phyloP scores from a whole-genome alignment of 35 echinoderm and acorn worm species.

The Ophioderma brevispina region DNA sequence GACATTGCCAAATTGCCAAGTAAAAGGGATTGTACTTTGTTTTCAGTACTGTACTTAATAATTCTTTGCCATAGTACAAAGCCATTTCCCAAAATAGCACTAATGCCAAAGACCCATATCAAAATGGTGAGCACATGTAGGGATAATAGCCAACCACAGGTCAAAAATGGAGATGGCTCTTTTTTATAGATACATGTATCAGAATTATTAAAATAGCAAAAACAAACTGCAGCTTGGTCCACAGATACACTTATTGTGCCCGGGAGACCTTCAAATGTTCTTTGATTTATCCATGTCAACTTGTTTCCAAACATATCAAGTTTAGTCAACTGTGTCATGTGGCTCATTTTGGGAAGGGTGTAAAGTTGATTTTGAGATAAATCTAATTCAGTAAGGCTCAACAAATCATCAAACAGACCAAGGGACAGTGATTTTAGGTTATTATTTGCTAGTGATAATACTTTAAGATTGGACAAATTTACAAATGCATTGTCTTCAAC shows the following conservation, averaged over 20 bases:
- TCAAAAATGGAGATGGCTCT: not conserved
- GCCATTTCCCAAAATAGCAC: not conserved
- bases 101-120: not conserved
- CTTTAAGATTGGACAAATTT: not conserved
- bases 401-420: not conserved
- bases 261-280: not conserved
- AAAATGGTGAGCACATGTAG: not conserved
- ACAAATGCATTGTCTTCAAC: not conserved
- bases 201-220: not conserved
- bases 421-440: not conserved
- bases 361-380: not conserved
- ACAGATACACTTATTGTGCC: not conserved
- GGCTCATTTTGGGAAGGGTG: not conserved
- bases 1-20: too few relatives aligned
- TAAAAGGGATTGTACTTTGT: too few relatives aligned
- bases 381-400: not conserved
- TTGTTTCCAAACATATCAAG: not conserved
- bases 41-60: not conserved
- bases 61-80: not conserved
- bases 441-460: not conserved
- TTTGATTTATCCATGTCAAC: not conserved
- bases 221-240: not conserved
- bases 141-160: not conserved
- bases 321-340: not conserved
- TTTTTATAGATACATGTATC: not conserved